Conservation (phyloP, 2,888 invertebrate species). For the Odontomyia ornata region DNA sequence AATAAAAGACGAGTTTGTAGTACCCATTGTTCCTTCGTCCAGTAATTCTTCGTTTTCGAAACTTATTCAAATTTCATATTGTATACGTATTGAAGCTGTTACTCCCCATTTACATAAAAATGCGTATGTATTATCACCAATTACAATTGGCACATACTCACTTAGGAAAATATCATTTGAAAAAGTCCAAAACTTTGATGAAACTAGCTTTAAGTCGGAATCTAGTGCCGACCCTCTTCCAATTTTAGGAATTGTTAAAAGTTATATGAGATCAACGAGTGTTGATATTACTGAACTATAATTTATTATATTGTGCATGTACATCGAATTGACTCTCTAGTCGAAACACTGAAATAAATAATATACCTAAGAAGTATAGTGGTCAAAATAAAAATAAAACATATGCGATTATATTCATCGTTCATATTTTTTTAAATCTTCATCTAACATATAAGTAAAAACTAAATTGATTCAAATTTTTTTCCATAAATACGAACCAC, state of each 20-base stretch:
- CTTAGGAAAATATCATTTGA: slow-evolving; percentile 47
- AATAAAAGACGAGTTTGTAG: slow-evolving; percentile 71
- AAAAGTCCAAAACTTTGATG: background rate
- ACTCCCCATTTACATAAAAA: slow-evolving; percentile 59
- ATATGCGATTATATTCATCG: no score
- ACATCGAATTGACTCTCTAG: no score
- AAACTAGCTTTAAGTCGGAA: background rate
- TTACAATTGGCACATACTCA: slow-evolving; percentile 62
- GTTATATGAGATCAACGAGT: background rate
- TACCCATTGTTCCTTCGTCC: slow-evolving; percentile 81
- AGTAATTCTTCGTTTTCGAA: slow-evolving; percentile 62
- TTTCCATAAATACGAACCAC: no score
- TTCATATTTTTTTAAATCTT: no score
- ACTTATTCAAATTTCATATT: slow-evolving; percentile 47
- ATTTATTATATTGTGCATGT: background rate
- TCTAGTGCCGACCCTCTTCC: background rate
- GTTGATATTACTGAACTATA: background rate
- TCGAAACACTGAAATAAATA: no score
- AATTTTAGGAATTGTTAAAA: background rate
- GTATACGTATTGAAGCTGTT: slow-evolving; percentile 45
- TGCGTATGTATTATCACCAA: slow-evolving; percentile 58
- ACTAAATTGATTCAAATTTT: no score
- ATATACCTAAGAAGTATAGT: no score
- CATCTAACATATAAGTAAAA: no score
- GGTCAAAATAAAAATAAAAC: no score